Percentiles rank a stretch among this genome's conserved stretches.
Conservation (phyloP, 2,113 vertebrate species). For the Passer montanus region DNA sequence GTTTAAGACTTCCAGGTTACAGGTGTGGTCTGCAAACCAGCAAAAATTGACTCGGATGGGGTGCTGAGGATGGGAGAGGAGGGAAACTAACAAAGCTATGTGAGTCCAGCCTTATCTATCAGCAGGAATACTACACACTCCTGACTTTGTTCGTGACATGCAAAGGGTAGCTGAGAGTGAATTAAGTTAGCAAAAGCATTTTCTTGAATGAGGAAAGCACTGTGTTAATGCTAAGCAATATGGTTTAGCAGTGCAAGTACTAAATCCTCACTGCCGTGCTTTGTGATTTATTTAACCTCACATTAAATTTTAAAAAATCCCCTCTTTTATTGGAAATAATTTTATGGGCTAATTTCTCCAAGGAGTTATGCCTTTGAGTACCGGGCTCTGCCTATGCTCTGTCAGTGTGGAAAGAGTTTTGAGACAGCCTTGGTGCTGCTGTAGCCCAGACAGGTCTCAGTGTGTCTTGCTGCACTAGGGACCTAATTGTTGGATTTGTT, state of each 20-base stretch:
- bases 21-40: background rate
- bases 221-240: constrained; percentile 15
- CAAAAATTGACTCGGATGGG: rapidly evolving
- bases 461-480: background rate
- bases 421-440: background rate
- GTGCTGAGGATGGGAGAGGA: background rate
- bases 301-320: background rate
- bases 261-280: background rate
- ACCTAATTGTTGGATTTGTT: background rate
- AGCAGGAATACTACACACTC: background rate
- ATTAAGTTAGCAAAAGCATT: constrained; percentile 12
- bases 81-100: background rate
- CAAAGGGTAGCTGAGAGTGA: background rate
- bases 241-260: background rate
- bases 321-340: background rate
- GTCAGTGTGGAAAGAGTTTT: background rate
- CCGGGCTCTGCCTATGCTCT: background rate
- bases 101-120: background rate
- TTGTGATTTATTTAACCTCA: constrained; percentile 13
- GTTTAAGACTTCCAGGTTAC: background rate
- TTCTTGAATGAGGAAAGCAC: background rate
- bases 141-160: background rate
- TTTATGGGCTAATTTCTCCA: background rate
- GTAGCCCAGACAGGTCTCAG: background rate
- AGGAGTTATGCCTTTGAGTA: background rate